phyloP scores from a whole-genome alignment of 2,113 vertebrate genomes.

The Mastomys coucha region DNA sequence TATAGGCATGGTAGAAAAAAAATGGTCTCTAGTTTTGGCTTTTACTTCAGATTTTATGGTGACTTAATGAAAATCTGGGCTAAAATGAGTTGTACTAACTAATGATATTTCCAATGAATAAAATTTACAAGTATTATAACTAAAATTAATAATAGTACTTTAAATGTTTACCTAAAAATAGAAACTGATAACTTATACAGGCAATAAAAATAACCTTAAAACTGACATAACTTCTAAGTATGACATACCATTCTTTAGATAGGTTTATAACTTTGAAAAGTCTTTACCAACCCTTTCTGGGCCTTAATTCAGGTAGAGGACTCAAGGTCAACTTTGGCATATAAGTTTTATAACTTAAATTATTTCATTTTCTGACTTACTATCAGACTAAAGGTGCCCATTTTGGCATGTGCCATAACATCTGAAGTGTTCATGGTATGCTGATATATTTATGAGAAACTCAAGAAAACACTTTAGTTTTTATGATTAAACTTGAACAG shows the following conservation, averaged over 20 bases:
- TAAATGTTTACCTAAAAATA: constrained; percentile 33
- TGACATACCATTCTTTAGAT: background rate
- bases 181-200: background rate
- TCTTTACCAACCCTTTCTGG: background rate
- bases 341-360: background rate
- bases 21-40: constrained; percentile 33
- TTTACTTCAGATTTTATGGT: constrained; percentile 1
- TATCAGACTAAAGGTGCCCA: background rate
- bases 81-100: constrained; percentile 24
- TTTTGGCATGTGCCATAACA: background rate
- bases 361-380: constrained; percentile 30
- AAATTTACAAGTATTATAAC: background rate
- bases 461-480: constrained; percentile 6
- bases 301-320: background rate
- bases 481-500: background rate
- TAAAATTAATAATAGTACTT: constrained; percentile 11
- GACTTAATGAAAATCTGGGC: background rate
- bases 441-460: background rate
- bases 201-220: constrained; percentile 33
- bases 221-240: background rate
- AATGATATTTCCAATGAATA: constrained; percentile 4
- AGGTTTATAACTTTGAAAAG: background rate
- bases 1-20: background rate
- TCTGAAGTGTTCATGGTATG: background rate
- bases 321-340: background rate